Evolutionary conservation across 2,797 vertebrate species (phyloP).

Genomic region (Cottoperca gobio): DNA sequence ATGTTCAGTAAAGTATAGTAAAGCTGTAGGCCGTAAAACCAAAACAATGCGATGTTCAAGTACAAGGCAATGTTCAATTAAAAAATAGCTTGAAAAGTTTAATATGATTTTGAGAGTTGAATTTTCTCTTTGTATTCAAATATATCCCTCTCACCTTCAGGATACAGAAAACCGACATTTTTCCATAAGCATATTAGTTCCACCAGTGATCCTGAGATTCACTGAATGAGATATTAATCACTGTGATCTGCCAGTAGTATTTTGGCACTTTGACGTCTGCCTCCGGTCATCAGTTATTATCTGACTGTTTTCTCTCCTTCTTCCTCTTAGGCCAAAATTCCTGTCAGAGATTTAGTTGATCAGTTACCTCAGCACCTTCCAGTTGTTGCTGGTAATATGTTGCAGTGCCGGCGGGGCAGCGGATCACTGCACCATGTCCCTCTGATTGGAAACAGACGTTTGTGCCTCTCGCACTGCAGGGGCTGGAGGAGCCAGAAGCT

Average conservation of each 20-base stretch:
- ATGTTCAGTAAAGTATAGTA: too few species aligned
- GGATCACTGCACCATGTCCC: constrained; percentile 14
- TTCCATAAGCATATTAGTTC: constrained; percentile 46
- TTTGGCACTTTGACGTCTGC: constrained; percentile 43
- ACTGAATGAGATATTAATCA: constrained; percentile 49
- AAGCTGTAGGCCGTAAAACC: neutral
- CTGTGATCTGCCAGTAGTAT: constrained; percentile 30
- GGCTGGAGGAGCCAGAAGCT: constrained; percentile 12
- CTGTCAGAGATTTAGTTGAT: constrained; percentile 32
- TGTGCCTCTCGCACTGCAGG: constrained; percentile 20
- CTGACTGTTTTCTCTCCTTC: constrained; percentile 27
- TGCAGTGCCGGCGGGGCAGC: constrained; percentile 10
- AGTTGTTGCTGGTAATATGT: constrained; percentile 28
- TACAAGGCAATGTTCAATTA: neutral
- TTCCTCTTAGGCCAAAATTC: constrained; percentile 18
- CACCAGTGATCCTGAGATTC: constrained; percentile 21
- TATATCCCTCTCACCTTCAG: constrained; percentile 16
- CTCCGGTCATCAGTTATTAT: constrained; percentile 34
- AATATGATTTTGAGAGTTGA: constrained; percentile 7
- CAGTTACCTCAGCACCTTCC: constrained; percentile 40
- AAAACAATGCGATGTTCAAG: neutral
- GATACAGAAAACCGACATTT: constrained; percentile 44
- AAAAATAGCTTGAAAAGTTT: neutral
- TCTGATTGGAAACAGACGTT: constrained; percentile 64
- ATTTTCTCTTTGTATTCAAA: constrained; percentile 15